Conservation (phyloP, 2,888 invertebrate species). For the Mythimna albipuncta region DNA sequence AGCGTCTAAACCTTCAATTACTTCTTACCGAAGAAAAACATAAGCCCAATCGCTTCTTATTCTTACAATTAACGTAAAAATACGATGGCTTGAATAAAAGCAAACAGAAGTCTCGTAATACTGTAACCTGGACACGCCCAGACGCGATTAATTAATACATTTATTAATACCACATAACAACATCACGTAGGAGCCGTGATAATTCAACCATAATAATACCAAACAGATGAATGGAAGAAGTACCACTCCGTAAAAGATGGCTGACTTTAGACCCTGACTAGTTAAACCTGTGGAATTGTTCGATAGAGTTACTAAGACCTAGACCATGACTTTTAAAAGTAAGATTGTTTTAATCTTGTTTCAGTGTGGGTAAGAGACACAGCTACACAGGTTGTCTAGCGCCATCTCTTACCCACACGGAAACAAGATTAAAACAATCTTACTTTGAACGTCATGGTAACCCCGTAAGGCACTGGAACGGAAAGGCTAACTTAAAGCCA, state of each 20-base stretch:
- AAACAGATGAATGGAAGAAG: neutral
- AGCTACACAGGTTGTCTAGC: too few species aligned
- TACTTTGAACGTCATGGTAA: too few species aligned
- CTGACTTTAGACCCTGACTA: neutral
- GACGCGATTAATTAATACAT: conserved; percentile 59
- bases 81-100: conserved; percentile 13
- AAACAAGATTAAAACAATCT: too few species aligned
- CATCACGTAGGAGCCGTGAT: conserved; percentile 55
- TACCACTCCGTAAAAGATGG: neutral
- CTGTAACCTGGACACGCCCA: conserved; percentile 54
- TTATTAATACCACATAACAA: conserved; percentile 64
- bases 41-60: neutral
- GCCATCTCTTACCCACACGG: too few species aligned
- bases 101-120: conserved; percentile 44
- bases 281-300: too few species aligned
- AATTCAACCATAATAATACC: conserved; percentile 61
- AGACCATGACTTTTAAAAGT: too few species aligned
- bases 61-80: neutral
- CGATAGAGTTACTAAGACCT: too few species aligned
- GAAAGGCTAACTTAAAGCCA: too few species aligned
- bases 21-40: neutral
- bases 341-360: too few species aligned
- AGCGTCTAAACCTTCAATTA: too few species aligned
- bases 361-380: too few species aligned
- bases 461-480: too few species aligned